A percentile compares a stretch with the other conserved stretches of the same genome.
phyloP scores from a whole-genome alignment of 2,797 vertebrate species.

The Hippocampus kuda region DNA sequence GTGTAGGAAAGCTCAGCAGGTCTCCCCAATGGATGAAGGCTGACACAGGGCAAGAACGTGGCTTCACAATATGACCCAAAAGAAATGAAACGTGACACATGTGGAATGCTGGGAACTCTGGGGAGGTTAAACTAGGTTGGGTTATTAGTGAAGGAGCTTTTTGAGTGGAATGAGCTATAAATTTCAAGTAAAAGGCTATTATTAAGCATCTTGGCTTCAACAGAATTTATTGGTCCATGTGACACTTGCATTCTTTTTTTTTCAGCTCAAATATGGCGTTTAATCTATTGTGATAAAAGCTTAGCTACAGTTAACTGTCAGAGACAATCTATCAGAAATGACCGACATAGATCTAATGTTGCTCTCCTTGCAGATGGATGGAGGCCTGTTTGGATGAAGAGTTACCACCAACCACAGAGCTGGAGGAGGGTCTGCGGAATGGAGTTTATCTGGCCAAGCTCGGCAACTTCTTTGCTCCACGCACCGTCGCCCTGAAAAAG shows the following conservation, averaged over 20 bases:
- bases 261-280: background rate
- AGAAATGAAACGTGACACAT: conserved; percentile 36
- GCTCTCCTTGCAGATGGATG: conserved; percentile 78
- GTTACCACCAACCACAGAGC: conserved; percentile 88
- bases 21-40: conserved; percentile 24
- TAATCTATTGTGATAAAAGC: background rate
- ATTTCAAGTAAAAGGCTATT: background rate
- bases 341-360: background rate
- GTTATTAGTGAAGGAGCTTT: background rate
- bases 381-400: conserved; percentile 95
- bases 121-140: conserved; percentile 12
- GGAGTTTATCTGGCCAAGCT: conserved; percentile 96
- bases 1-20: conserved; percentile 22
- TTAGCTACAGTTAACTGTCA: background rate
- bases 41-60: conserved; percentile 41
- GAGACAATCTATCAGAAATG: background rate
- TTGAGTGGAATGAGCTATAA: background rate
- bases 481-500: conserved; percentile 90
- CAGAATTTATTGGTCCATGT: background rate
- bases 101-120: conserved; percentile 33
- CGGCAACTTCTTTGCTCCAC: conserved; percentile 93
- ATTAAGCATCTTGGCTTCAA: background rate
- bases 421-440: conserved; percentile 92
- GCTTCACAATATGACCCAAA: conserved; percentile 28
- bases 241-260: background rate